These are phyloP conservation scores for Noctua janthe DNA, from an alignment of 2,888 invertebrate species.

Conservation along the genomic window DNA sequence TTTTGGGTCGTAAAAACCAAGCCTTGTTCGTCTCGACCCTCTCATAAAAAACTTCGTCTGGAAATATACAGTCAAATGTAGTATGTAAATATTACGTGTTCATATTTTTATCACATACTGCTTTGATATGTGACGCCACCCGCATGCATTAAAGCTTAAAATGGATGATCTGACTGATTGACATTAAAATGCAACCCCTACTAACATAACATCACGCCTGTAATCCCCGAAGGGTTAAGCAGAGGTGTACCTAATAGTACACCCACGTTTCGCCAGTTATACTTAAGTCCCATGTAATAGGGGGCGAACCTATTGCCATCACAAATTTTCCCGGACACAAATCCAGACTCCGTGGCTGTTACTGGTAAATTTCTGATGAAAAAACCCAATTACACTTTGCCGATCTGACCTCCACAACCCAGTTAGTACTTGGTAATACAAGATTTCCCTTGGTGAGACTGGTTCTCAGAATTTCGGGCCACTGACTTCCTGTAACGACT, in stretches of 20 bases:
- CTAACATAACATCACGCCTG: not conserved
- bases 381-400: too few species aligned
- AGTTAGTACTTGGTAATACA: too few species aligned
- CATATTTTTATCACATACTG: not conserved
- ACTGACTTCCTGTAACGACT: too few species aligned
- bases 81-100: not conserved
- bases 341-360: too few species aligned
- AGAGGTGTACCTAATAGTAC: not conserved
- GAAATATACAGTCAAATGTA: not conserved
- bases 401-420: too few species aligned
- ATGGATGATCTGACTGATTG: not conserved
- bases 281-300: too few species aligned
- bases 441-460: too few species aligned
- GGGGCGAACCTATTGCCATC: too few species aligned
- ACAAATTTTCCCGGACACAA: too few species aligned
- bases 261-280: not conserved
- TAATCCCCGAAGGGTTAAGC: not conserved
- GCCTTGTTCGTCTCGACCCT: not conserved
- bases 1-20: not conserved
- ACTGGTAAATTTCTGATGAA: too few species aligned
- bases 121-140: not conserved
- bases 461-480: too few species aligned
- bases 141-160: not conserved
- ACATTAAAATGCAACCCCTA: not conserved
- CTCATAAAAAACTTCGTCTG: not conserved